Percentiles rank a stretch among this genome's conserved stretches.
phyloP scores from a whole-genome alignment of 2,113 vertebrate species.

The Phainopepla nitens region DNA sequence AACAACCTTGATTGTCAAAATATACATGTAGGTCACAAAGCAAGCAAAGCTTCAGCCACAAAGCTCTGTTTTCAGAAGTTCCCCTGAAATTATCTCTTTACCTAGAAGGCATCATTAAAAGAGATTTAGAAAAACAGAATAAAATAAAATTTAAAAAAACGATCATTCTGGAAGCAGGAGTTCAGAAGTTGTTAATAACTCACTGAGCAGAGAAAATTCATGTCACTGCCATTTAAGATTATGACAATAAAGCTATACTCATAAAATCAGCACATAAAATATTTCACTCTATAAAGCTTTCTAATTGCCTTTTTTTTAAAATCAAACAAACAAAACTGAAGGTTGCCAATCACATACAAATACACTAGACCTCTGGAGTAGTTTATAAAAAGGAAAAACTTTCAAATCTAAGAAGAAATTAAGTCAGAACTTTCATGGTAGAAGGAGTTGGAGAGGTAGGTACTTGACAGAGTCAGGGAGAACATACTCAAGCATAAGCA shows the following conservation, averaged over 20 bases:
- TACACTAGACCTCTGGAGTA: neutral
- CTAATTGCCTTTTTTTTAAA: neutral
- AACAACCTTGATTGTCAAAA: neutral
- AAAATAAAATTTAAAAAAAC: neutral
- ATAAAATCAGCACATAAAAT: slow-evolving; percentile 43
- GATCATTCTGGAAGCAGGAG: neutral
- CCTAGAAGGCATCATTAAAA: slow-evolving; percentile 56
- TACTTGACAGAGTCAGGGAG: neutral
- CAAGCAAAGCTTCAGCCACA: neutral
- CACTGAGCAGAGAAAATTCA: neutral
- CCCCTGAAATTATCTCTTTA: slow-evolving; percentile 23
- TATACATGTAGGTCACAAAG: neutral
- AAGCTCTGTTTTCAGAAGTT: slow-evolving; percentile 6
- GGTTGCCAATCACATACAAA: slow-evolving; percentile 15
- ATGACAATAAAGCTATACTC: slow-evolving; percentile 17
- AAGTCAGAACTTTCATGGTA: neutral
- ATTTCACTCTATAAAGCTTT: neutral
- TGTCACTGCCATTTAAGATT: slow-evolving; percentile 1
- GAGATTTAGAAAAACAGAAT: neutral
- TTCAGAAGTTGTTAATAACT: slow-evolving; percentile 15
- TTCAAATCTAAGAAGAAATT: neutral
- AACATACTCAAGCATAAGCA: neutral
- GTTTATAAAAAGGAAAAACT: neutral
- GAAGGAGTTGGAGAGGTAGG: neutral
- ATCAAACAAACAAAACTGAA: neutral